Conservation (phyloP, 2,113 vertebrate species). For the Columbina picui region DNA sequence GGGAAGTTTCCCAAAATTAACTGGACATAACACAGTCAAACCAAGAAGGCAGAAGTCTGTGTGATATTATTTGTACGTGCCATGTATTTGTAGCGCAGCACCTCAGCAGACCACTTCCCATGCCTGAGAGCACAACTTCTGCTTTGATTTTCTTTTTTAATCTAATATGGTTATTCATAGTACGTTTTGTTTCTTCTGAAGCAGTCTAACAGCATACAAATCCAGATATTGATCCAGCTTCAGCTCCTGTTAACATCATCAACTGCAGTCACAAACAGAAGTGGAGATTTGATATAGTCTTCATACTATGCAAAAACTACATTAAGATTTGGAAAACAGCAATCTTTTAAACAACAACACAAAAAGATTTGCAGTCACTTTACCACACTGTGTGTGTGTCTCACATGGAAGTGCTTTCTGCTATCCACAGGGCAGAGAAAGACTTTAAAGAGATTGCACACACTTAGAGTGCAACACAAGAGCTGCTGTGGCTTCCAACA, state of each 20-base stretch:
- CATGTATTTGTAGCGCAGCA: not conserved
- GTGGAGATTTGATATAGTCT: not conserved
- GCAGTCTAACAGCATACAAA: not conserved
- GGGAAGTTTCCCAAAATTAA: not conserved
- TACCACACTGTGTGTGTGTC: not conserved
- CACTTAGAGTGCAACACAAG: not conserved
- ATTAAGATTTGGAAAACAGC: not conserved
- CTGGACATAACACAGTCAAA: not conserved
- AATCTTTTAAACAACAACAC: not conserved
- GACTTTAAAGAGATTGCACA: not conserved
- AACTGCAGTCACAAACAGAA: not conserved
- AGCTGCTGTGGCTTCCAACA: not conserved
- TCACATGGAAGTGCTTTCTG: not conserved
- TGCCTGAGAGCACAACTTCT: not conserved
- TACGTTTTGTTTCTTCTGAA: not conserved
- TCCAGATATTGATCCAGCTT: conserved; percentile 20
- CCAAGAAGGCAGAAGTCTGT: not conserved
- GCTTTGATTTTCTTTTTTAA: not conserved
- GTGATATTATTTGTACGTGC: not conserved
- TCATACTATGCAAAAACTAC: not conserved
- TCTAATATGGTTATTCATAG: not conserved
- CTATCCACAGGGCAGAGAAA: not conserved
- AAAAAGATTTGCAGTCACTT: not conserved
- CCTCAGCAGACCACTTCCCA: not conserved
- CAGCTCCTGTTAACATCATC: not conserved